Evolutionary conservation across 1,140 invertebrate species (phyloP), one percentile per base, ranked within the genome.

Genomic region (Arion vulgaris): DNA sequence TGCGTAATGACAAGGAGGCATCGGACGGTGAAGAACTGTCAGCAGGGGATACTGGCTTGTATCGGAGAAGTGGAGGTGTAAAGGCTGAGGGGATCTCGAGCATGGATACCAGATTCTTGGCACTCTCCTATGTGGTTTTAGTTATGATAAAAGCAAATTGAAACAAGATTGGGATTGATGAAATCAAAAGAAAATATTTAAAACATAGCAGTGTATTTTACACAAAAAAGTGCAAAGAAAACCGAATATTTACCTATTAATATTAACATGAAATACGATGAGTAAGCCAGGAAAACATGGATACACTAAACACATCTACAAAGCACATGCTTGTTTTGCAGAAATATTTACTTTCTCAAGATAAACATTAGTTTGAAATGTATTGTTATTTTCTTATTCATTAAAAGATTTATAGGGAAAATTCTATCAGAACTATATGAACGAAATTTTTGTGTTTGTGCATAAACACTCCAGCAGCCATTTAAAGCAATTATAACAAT

Each of bases 11-110:
- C 28, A 66, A 66, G 62, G 28, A 66, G 62, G 62, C n/a, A 32
- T 66, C 62, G 28, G 62, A 66, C 1, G 62, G 62, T 66, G 62
- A 66, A 32, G 62, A 32, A 17, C 7, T 32, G 28, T 32, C 62
- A 45, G n/a, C n/a, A 15, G 41, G 76, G 13, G 76, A 41, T 11
- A 66, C 51, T 38, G 41, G 4, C n/a, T 28, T 76, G 74, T 51
- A 28, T 23, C 41, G 32, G 74, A 36, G 41, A 28, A 73, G 71
- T 28, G 74, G 45, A 49, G 74, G 71, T 36, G 77, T 83, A 51
- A 77, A 41, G 66, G 36, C 32, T 34, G 66, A 34, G 17, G 66
- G 41, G 2, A 36, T 81, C 26, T 11, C 23, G 23, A 80, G 41
- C 39, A 71, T n/a, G 1, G 28, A 4, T 17, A 34, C 28, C 62